Evolutionary conservation across 2,797 vertebrate species (phyloP).

Genomic region (Eidolon dupreanum): DNA sequence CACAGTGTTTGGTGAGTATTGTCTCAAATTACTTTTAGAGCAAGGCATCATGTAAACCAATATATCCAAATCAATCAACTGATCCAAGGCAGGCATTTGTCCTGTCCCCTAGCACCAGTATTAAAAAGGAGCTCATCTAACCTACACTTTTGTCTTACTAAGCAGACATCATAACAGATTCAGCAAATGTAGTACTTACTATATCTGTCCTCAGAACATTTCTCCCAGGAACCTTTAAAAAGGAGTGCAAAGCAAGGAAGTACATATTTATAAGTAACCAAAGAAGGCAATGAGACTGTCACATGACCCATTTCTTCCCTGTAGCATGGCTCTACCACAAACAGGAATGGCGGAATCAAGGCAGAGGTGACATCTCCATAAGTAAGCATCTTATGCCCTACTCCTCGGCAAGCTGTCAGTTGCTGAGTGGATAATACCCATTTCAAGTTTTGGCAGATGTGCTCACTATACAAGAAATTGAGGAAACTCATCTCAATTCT

Average conservation of each 20-base stretch:
- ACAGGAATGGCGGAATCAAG: background rate
- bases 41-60: background rate
- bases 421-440: background rate
- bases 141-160: background rate
- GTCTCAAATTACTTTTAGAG: background rate
- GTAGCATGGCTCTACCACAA: background rate
- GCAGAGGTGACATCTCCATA: background rate
- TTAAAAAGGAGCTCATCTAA: background rate
- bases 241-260: background rate
- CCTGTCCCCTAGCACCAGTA: background rate
- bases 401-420: background rate
- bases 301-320: background rate
- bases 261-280: background rate
- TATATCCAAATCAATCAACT: background rate
- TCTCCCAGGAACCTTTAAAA: constrained; percentile 16
- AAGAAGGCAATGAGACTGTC: background rate
- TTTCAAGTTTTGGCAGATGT: background rate
- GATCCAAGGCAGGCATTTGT: background rate
- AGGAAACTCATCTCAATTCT: background rate
- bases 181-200: constrained; percentile 59
- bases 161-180: constrained; percentile 51
- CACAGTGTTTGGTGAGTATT: background rate
- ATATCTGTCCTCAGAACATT: background rate
- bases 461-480: background rate
- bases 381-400: background rate